Percentiles rank a stretch among this genome's conserved stretches.
Evolutionary conservation across 2,888 invertebrate genomes (phyloP).

Genomic region (Ptilodon capucinus): DNA sequence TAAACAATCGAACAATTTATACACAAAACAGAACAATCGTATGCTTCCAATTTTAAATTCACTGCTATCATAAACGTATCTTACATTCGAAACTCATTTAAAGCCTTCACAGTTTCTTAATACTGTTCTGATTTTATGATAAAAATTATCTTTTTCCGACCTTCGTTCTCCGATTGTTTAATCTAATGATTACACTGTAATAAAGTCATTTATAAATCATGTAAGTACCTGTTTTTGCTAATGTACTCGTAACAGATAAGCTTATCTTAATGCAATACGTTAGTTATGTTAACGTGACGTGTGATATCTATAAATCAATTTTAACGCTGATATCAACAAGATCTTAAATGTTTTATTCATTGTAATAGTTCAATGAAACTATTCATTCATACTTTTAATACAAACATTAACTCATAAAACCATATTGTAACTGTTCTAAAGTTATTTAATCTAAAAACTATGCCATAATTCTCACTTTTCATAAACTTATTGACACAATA

Average conservation of each 20-base stretch:
- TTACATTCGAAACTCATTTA: constrained; percentile 17
- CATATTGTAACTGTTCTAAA: too few species aligned
- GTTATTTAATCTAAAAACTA: neutral
- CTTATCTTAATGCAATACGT: constrained; percentile 4
- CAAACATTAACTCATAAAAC: too few species aligned
- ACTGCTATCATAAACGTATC: neutral
- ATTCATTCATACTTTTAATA: neutral
- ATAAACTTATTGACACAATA: neutral
- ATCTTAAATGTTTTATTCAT: neutral
- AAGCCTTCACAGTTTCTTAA: constrained; percentile 14
- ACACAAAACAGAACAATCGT: neutral
- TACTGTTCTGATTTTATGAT: constrained; percentile 30
- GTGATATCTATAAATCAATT: neutral
- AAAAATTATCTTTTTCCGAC: constrained; percentile 19
- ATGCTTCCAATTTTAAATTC: neutral
- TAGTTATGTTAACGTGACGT: constrained; percentile 2
- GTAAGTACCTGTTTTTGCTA: constrained; percentile 6
- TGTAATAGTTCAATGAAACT: neutral
- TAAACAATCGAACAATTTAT: constrained; percentile 2
- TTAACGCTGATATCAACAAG: neutral
- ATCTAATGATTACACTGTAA: constrained; percentile 16
- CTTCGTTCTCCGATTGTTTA: constrained; percentile 16
- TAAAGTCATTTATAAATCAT: constrained; percentile 22
- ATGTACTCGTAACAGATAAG: constrained; percentile 2
- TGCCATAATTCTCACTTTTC: neutral